These are phyloP conservation scores for Calcarius lapponicus DNA, from an alignment of 2,797 vertebrate species.

Conservation along the genomic window DNA sequence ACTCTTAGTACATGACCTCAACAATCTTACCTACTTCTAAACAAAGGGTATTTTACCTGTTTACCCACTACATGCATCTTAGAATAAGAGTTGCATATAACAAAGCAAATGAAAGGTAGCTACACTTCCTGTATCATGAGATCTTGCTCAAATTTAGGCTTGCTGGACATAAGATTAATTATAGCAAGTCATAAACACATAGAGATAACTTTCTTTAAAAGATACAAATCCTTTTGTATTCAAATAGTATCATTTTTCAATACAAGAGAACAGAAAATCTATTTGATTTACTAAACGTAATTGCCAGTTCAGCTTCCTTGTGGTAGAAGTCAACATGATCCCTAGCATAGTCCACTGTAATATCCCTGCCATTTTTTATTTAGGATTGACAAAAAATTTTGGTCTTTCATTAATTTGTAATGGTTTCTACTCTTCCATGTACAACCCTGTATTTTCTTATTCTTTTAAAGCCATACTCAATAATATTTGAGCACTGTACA, in stretches of 20 bases:
- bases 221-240: background rate
- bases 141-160: background rate
- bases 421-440: background rate
- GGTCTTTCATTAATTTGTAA: background rate
- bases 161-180: background rate
- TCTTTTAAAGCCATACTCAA: background rate
- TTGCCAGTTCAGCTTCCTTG: background rate
- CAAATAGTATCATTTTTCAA: background rate
- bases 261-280: background rate
- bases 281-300: background rate
- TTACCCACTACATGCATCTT: background rate
- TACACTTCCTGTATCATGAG: background rate
- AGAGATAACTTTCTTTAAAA: background rate
- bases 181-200: background rate
- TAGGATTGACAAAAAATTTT: background rate
- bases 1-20: background rate
- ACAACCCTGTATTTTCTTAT: background rate
- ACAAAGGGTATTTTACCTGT: background rate
- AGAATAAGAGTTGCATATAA: background rate
- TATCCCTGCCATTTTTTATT: background rate
- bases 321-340: background rate
- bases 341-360: background rate
- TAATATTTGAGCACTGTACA: background rate
- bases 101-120: background rate
- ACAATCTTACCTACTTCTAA: background rate